Evolutionary conservation across 2,113 vertebrate species (phyloP), one percentile per base, ranked within the genome.

Genomic region (Chaetodon trifascialis): DNA sequence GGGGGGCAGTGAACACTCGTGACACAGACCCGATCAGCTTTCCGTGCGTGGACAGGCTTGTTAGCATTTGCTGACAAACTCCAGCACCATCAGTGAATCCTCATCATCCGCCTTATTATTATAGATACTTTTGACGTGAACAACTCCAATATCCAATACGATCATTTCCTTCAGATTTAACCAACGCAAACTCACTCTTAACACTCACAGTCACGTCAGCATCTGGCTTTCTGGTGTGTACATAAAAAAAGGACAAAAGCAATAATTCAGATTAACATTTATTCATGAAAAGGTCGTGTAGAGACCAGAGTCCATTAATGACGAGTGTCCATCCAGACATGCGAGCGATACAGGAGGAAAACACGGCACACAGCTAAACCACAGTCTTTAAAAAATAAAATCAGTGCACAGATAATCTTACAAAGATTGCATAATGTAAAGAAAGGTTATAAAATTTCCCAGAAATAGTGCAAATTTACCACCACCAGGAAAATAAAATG

Each of bases 401-500:
- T 84, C 83, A 89, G 84, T 88, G 80, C 71, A 88, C 89, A 73
- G 65, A 86, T 62, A 65, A 83, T 85, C 68, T 83, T 88, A 91
- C 85, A 91, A 90, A 90, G 79, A 84, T 91, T 94, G 89, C 90
- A 94, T 94, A 92, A 88, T 85, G 86, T 59, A 88, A 89, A 91
- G 47, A 81, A 86, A 72, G 55, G 65, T 75, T 86, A 79, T 73
- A 84, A 86, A 89, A 66, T 42, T 54, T 89, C 88, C 91, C 86
- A 84, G 78, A 89, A 90, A 85, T 80, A 91, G 92, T 93, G 88
- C 86, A 86, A 90, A 21, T 88, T 49, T 21, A 83, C 75, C 83
- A 82, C 79, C 86, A 88, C 78, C 89, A 82, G 85, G 67, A 77
- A 84, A 91, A 84, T 11, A 2, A 80, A 83, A 76, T 1, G 5